Conservation (phyloP, 1,140 invertebrate species). For the Lasaia peninsularis region DNA sequence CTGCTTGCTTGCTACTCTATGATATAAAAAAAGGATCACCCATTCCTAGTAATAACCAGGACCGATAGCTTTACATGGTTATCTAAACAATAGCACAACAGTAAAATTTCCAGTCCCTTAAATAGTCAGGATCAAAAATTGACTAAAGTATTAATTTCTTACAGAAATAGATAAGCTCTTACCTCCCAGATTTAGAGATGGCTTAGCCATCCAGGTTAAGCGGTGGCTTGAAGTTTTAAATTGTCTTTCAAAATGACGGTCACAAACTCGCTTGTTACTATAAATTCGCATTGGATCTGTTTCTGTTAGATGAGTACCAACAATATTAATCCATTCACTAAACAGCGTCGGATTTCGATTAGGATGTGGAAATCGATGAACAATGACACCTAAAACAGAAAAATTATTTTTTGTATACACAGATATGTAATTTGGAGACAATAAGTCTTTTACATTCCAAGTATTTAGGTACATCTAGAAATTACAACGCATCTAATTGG, state of each 20-base stretch:
- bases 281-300: background rate
- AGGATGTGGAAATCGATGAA: background rate
- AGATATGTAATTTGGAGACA: background rate
- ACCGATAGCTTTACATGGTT: no score
- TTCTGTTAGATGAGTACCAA: background rate
- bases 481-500: no score
- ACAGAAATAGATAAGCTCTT: background rate
- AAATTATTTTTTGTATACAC: background rate
- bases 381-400: background rate
- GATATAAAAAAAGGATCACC: no score
- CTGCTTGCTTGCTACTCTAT: no score
- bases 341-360: background rate
- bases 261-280: background rate
- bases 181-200: background rate
- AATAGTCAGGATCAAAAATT: no score
- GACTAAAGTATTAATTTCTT: no score
- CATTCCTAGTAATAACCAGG: no score
- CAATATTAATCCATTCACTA: background rate
- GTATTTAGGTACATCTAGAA: no score
- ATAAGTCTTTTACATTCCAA: background rate
- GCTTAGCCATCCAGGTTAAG: background rate
- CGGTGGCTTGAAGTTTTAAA: background rate
- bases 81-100: no score
- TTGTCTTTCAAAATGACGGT: background rate
- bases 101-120: no score